Evolutionary conservation across 2,797 vertebrate genomes (phyloP).

Genomic region (Cetoscarus ocellatus): DNA sequence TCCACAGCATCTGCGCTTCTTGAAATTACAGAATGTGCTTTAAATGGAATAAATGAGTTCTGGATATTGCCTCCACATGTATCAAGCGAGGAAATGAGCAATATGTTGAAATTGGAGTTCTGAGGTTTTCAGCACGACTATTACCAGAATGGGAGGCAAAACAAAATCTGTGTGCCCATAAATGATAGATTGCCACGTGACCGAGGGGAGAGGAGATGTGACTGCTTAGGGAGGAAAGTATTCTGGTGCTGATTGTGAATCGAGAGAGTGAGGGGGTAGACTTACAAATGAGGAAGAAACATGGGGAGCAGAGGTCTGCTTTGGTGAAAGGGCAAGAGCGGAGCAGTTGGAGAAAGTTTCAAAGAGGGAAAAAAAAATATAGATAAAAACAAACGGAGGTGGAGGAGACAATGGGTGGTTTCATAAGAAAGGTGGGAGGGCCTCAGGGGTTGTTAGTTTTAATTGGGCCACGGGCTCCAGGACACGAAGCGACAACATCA

Average conservation of each 20-base stretch:
- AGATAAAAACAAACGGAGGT: constrained; percentile 35
- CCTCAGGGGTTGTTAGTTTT: constrained; percentile 81
- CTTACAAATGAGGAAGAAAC: constrained; percentile 32
- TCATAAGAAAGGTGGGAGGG: constrained; percentile 39
- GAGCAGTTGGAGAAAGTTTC: constrained; percentile 24
- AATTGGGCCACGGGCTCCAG: constrained; percentile 83
- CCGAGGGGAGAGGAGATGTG: constrained; percentile 30
- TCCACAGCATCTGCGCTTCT: constrained; percentile 44
- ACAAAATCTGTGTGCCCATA: constrained; percentile 24
- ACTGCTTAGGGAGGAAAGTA: not conserved
- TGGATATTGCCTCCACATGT: constrained; percentile 55
- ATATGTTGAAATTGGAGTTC: constrained; percentile 52
- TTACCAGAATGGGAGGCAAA: constrained; percentile 42
- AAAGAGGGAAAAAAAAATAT: constrained; percentile 37
- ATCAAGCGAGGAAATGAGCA: constrained; percentile 60
- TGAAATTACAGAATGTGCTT: constrained; percentile 54
- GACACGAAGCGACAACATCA: constrained; percentile 84
- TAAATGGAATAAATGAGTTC: constrained; percentile 52
- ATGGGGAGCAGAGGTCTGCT: constrained; percentile 11
- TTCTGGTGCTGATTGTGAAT: constrained; percentile 13
- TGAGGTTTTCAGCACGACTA: constrained; percentile 42
- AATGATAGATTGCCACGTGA: constrained; percentile 48
- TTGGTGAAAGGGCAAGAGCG: constrained; percentile 22
- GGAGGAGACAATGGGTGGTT: constrained; percentile 41
- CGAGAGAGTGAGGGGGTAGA: constrained; percentile 9